A percentile compares a stretch with the other conserved stretches of the same genome.
These are phyloP conservation scores for human (Homo sapiens) DNA, from an alignment of 2,113 vertebrate genomes.

Conservation along the genomic window GRCh38 chr6:34997501-34998000, in stretches of 20 bases:
- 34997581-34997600: not conserved
- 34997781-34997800: not conserved
- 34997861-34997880: not conserved
- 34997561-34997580: not conserved
- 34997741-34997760: not conserved
- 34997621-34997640: not conserved
- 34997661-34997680: not conserved
- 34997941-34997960: not conserved
- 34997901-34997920: not conserved
- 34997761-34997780: not conserved
- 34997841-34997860: not conserved
- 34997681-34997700: not conserved
- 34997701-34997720: not conserved
- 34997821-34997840: not conserved
- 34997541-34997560: not conserved
- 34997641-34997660: not conserved
- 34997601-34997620: not conserved
- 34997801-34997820: not conserved
- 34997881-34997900: not conserved
- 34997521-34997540: not conserved
- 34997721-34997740: not conserved
- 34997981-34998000: not conserved
- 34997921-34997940: not conserved
- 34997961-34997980: not conserved
- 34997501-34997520: not conserved